Base-by-base conservation (phyloP, 1,140 invertebrate genomes). In the Brachionus plicatilis region DNA sequence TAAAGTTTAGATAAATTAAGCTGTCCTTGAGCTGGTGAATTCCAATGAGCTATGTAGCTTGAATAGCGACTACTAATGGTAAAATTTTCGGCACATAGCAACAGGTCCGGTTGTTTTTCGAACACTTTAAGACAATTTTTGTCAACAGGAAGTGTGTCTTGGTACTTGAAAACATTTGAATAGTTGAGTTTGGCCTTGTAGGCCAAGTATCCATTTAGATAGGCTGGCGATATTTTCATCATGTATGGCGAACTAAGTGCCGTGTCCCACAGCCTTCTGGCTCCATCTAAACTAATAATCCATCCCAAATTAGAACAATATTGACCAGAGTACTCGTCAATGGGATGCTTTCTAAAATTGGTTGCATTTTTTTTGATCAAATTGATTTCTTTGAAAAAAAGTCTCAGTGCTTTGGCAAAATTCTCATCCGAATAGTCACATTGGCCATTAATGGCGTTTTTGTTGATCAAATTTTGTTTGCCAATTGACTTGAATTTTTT, bases 231-330 rank as follows among this genome's bases (percentile, higher is more conserved):
- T 65, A 82, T 65, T 20, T 82, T 82, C 53, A 82, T 82, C 79
- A 82, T 82, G 43, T 82, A 82, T 2, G 79, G 79, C 12, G 79
- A 82, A 27, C 79, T 3, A 4, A 82, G 41, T 7, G 79, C 79
- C 24, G 79, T 82, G 8, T 24, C 37, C 79, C 79, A 82, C 14
- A 82, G 24, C 33, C 65, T 33, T 41, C 43, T 41, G 1, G 79
- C 79, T 45, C 53, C 79, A 24, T 68, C 60, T 20, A 60, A 24
- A 37, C 20, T 82, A 29, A 82, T 65, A 43, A 82, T 82, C 79
- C 79, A 82, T 9, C 79, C 79, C n/a, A 82, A 27, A 82, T 82
- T 82, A n/a, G 79, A 82, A 17, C 79, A 82, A 82, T 82, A 82
- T 20, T 82, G 24, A 24, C 79, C 79, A 33, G 7, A 37, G 29